phyloP scores from a whole-genome alignment of 1,140 invertebrate species.

The Wiebesia pumilae region DNA sequence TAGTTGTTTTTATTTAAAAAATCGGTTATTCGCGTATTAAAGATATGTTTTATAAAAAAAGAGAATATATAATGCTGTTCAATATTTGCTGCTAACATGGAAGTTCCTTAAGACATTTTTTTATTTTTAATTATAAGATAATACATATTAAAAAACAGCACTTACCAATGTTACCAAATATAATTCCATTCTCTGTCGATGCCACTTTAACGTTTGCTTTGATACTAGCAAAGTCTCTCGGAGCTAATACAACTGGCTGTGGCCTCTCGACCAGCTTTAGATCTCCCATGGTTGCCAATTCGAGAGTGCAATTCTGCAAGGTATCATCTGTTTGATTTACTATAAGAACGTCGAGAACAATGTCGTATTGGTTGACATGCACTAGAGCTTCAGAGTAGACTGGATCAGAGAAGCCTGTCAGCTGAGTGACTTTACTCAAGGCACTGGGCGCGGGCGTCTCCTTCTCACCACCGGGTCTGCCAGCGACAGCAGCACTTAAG shows the following conservation, averaged over 20 bases:
- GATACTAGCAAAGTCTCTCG: constrained; percentile 98
- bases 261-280: constrained; percentile 98
- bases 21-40: too few species aligned
- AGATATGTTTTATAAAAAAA: too few species aligned
- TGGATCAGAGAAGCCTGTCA: constrained; percentile 99
- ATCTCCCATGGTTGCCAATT: constrained; percentile 97
- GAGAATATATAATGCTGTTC: too few species aligned
- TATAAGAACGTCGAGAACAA: constrained; percentile 96
- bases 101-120: neutral
- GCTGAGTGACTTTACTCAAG: constrained; percentile 94
- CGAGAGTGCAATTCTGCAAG: constrained; percentile 97
- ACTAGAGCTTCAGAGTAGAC: constrained; percentile 99
- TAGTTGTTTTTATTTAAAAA: too few species aligned
- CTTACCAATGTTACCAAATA: constrained; percentile 98
- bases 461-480: constrained; percentile 75
- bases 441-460: constrained; percentile 78
- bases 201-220: constrained; percentile 97
- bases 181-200: constrained; percentile 99
- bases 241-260: constrained; percentile 94
- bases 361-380: constrained; percentile 99
- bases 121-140: neutral
- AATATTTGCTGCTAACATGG: too few species aligned
- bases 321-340: constrained; percentile 99
- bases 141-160: neutral
- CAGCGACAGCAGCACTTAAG: constrained; percentile 91